A percentile compares a stretch with the other conserved stretches of the same genome.
Evolutionary conservation across 2,888 invertebrate genomes (phyloP).

Genomic region (Hypena proboscidalis): DNA sequence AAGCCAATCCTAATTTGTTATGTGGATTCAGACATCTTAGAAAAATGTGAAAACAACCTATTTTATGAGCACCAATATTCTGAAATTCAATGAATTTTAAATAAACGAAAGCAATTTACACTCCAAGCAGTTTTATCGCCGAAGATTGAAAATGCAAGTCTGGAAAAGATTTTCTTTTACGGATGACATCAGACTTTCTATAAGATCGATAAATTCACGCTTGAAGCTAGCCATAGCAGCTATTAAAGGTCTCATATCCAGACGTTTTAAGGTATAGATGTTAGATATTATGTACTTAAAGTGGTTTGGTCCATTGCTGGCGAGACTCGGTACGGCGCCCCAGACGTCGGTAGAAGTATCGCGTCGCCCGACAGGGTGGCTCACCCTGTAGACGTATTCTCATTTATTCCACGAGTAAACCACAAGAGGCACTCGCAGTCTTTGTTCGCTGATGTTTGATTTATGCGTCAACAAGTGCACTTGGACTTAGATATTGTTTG

Average conservation of each 20-base stretch:
- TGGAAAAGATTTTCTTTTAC: no score
- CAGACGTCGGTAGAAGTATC: no score
- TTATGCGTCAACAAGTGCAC: conserved; percentile 22
- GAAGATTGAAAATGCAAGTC: no score
- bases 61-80: no score
- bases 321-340: conserved; percentile 47
- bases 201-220: neutral
- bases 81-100: no score
- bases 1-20: no score
- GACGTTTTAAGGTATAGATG: conserved; percentile 27
- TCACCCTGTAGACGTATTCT: conserved; percentile 29
- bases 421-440: conserved; percentile 22
- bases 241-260: conserved; percentile 18
- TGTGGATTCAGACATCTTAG: no score
- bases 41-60: no score
- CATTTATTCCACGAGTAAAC: conserved; percentile 32
- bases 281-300: conserved; percentile 36
- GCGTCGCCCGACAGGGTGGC: conserved; percentile 39
- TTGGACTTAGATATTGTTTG: conserved; percentile 17
- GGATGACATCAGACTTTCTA: no score
- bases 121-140: no score
- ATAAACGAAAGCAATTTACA: no score
- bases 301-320: conserved; percentile 25
- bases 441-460: conserved; percentile 30
- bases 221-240: neutral